Evolutionary conservation across 2,113 vertebrate genomes (phyloP), one percentile per base, ranked within the genome.

Genomic region (Perca fluviatilis): DNA sequence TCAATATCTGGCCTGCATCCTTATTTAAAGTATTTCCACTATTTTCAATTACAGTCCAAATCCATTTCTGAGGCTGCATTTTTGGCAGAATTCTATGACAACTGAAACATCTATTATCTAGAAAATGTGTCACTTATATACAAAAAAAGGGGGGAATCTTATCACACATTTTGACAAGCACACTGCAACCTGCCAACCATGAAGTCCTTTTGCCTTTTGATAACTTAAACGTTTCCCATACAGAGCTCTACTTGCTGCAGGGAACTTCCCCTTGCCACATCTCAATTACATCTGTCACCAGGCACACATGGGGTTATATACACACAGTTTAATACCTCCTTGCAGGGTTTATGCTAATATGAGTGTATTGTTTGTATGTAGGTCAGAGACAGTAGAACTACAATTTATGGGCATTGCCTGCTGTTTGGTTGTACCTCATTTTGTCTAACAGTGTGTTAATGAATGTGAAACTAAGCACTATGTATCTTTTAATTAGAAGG

Each of bases 231-330:
- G 5, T 64, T 67, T 64, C 40, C 11, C 15, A 30, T 19, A 63
- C 2, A 75, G 1, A 66, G 2, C 2, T 65, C 6, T 49, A 27
- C 12, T 47, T 80, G 19, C 9, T 74, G 57, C 46, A 33, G 46
- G 21, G 56, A 14, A 78, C 49, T 87, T 89, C 74, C 80, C 9
- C 43, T 25, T 85, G 18, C 72, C n/a, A 46, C 4, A 46, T 21
- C 33, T 76, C n/a, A 51, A 18, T 10, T 49, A 50, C 33, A 57
- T 7, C 43, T 63, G 50, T 54, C 25, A 58, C 8, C n/a, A 63
- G 53, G 16, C 5, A 13, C 5, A 16, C 58, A 65, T 1, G 30
- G 40, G 60, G 15, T 64, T 2, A 81, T 67, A 71, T 33, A 51
- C 15, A 79, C 18, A 56, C 11, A 47, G 18, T 40, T 30, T 2